A percentile compares a stretch with the other conserved stretches of the same genome.
Conservation (phyloP, 2,113 vertebrate genomes). For the Melanostigma gelatinosum region DNA sequence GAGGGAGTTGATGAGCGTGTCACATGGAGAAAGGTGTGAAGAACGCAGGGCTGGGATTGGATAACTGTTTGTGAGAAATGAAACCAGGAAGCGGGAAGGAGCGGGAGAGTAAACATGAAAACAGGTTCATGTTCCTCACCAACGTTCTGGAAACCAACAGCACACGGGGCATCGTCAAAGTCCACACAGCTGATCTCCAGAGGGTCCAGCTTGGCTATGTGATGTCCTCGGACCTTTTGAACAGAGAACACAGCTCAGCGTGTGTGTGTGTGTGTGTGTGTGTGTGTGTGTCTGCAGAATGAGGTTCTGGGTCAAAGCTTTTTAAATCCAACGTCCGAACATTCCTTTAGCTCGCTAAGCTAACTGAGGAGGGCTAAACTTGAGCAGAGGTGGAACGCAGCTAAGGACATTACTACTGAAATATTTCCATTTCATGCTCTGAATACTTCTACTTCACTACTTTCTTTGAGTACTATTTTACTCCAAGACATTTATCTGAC, state of each 20-base stretch:
- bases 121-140: constrained; percentile 87
- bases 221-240: constrained; percentile 94
- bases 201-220: constrained; percentile 96
- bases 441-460: not conserved
- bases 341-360: not conserved
- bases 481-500: no score
- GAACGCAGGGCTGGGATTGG: no score
- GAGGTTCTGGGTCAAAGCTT: not conserved
- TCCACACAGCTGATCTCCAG: constrained; percentile 97
- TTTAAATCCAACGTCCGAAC: not conserved
- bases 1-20: no score
- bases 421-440: not conserved
- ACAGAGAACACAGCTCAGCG: constrained; percentile 64
- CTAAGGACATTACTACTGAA: no score
- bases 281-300: not conserved
- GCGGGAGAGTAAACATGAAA: constrained; percentile 46
- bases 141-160: constrained; percentile 89
- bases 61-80: no score
- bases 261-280: not conserved
- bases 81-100: not conserved
- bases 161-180: constrained; percentile 93
- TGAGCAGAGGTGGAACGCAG: no score
- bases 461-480: no score
- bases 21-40: no score
- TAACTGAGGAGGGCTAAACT: not conserved